Evolutionary conservation across 2,113 vertebrate genomes (phyloP).

Genomic region (Heterocephalus glaber): DNA sequence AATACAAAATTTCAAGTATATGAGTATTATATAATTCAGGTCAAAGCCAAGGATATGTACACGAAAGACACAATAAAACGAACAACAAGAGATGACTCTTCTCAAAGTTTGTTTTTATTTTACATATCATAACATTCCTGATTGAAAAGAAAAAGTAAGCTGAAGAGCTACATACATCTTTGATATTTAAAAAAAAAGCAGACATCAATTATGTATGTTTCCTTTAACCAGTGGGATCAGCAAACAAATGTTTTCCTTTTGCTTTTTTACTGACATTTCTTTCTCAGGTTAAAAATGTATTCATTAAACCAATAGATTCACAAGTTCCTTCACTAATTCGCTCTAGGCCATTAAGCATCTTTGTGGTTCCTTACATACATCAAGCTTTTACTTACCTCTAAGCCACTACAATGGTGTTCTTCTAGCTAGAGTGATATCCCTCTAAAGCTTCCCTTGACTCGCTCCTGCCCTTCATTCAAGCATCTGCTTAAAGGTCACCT

Average conservation of each 20-base stretch:
- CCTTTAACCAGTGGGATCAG: not conserved
- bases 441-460: not conserved
- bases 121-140: not conserved
- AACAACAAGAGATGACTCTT: not conserved
- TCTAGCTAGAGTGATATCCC: not conserved
- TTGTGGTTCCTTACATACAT: not conserved
- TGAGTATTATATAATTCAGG: not conserved
- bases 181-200: not conserved
- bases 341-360: not conserved
- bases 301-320: not conserved
- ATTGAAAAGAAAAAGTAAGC: not conserved
- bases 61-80: not conserved
- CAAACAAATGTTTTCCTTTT: conserved; percentile 13
- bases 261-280: not conserved
- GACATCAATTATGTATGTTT: not conserved
- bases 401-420: not conserved
- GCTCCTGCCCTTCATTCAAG: not conserved
- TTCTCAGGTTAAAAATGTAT: not conserved
- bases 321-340: not conserved
- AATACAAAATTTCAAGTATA: not conserved
- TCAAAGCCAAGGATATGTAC: not conserved
- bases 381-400: not conserved
- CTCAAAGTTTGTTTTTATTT: not conserved
- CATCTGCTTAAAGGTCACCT: not conserved
- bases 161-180: not conserved